A percentile compares a stretch with the other conserved stretches of the same genome.
phyloP scores from a whole-genome alignment of 2,888 invertebrate genomes.

The Sisyra nigra region DNA sequence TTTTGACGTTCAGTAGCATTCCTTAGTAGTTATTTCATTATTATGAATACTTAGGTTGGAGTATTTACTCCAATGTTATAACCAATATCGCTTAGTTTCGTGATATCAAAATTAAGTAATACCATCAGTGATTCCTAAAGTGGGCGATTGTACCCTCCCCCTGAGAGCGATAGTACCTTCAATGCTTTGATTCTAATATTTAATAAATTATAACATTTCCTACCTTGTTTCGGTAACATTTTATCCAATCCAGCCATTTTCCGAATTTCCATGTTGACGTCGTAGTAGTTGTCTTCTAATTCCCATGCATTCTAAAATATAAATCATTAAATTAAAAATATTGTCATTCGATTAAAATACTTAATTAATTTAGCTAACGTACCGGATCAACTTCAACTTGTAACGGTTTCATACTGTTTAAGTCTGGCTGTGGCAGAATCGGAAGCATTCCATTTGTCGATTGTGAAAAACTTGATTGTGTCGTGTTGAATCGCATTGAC shows the following conservation, averaged over 20 bases:
- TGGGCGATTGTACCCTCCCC: no score
- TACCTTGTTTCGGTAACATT: constrained; percentile 29
- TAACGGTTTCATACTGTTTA: constrained; percentile 32
- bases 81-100: no score
- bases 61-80: no score
- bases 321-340: constrained; percentile 8
- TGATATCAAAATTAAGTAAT: no score
- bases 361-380: constrained; percentile 19
- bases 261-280: constrained; percentile 24
- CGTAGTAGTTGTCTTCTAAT: constrained; percentile 15
- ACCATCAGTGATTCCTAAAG: no score
- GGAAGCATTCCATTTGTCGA: constrained; percentile 7
- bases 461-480: background rate
- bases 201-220: constrained; percentile 14
- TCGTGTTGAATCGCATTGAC: constrained; percentile 7
- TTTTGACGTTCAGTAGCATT: no score
- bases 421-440: constrained; percentile 21
- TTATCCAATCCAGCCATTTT: constrained; percentile 45
- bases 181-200: background rate
- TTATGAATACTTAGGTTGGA: no score
- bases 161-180: no score
- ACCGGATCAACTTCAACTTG: constrained; percentile 55
- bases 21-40: no score
- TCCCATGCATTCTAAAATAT: constrained; percentile 27
- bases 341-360: background rate